A percentile compares a stretch with the other conserved stretches of the same genome.
Evolutionary conservation across 2,113 vertebrate species (phyloP).

Genomic region (Rostratula benghalensis): DNA sequence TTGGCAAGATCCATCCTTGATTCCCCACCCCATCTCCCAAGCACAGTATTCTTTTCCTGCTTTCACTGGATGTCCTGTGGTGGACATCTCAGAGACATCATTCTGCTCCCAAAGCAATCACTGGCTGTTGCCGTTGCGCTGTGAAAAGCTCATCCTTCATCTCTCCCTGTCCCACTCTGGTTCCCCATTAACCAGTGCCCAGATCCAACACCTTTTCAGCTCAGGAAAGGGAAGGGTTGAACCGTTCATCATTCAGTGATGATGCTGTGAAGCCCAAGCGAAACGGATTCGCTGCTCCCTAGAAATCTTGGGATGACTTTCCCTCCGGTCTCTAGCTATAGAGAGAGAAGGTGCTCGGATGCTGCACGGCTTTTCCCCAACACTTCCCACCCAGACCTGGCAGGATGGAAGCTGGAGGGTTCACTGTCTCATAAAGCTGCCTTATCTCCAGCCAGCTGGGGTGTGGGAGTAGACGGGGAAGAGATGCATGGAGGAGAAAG

Average conservation of each 20-base stretch:
- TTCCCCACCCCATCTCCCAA: not conserved
- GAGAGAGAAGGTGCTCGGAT: not conserved
- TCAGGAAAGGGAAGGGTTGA: not conserved
- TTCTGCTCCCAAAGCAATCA: not conserved
- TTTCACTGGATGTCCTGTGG: not conserved
- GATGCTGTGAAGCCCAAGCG: not conserved
- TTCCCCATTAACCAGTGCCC: not conserved
- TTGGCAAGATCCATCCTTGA: not conserved
- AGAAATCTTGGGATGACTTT: not conserved
- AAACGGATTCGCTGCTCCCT: not conserved
- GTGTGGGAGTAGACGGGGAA: conserved; percentile 29
- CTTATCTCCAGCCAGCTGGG: conserved; percentile 52
- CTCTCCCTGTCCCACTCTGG: not conserved
- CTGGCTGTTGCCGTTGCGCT: not conserved
- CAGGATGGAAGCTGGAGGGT: not conserved
- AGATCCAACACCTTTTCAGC: not conserved
- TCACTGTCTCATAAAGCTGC: conserved; percentile 60
- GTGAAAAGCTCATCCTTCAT: not conserved
- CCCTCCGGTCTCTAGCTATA: not conserved
- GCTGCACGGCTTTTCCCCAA: not conserved
- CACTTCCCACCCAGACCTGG: not conserved
- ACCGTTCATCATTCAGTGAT: accelerated
- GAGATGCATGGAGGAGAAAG: conserved; percentile 56
- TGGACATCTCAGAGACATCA: accelerated
- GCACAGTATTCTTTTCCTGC: not conserved